Evolutionary conservation across 2,797 vertebrate genomes (phyloP).

Genomic region (Schizothorax lantsangensis): DNA sequence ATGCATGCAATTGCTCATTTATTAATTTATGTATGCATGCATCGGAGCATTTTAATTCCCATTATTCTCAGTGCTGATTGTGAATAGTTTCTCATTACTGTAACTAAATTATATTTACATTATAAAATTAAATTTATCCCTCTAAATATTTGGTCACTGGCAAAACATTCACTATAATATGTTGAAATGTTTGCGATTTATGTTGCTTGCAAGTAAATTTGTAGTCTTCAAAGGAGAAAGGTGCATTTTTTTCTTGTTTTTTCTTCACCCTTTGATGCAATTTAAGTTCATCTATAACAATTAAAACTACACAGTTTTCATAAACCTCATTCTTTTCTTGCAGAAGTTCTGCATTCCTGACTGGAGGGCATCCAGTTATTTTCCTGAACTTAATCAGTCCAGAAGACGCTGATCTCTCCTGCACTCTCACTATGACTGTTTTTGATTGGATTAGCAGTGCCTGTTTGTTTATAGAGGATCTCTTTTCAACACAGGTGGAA

Average conservation of each 20-base stretch:
- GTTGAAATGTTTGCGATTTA: not conserved
- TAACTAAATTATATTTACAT: too few relatives aligned
- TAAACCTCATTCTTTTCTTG: not conserved
- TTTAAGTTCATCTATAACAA: not conserved
- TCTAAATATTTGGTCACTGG: not conserved
- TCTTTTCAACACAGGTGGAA: conserved; percentile 11
- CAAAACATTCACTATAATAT: not conserved
- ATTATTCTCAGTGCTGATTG: not conserved
- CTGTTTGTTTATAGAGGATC: conserved; percentile 30
- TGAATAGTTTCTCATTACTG: not conserved
- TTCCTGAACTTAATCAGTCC: not conserved
- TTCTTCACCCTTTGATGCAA: not conserved
- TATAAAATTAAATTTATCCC: not conserved
- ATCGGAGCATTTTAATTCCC: not conserved
- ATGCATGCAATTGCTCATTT: not conserved
- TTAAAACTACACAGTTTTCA: not conserved
- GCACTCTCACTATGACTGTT: not conserved
- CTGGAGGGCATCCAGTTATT: not conserved
- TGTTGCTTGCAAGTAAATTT: not conserved
- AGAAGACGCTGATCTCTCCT: not conserved
- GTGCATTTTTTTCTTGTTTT: not conserved
- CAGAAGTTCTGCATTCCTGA: not conserved
- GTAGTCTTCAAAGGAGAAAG: not conserved
- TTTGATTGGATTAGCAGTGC: conserved; percentile 22
- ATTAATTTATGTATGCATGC: not conserved